phyloP scores from a whole-genome alignment of 2,888 invertebrate genomes.

The Asteroscopus sphinx region DNA sequence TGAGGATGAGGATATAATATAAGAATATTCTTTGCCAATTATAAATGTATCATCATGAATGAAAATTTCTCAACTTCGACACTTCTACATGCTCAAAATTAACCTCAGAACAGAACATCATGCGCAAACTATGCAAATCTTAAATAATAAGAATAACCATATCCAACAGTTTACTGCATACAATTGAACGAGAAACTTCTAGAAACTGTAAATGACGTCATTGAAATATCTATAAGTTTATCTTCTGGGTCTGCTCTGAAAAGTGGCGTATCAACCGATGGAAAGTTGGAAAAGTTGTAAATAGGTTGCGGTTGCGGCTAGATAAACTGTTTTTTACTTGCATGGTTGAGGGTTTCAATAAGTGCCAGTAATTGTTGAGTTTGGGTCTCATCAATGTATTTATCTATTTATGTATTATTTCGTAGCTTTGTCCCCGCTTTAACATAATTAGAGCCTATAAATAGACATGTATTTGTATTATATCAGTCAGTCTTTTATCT shows the following conservation, averaged over 20 bases:
- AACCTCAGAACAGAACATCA: constrained; percentile 25
- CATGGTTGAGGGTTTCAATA: constrained; percentile 15
- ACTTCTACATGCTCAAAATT: constrained; percentile 28
- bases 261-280: constrained; percentile 32
- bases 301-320: constrained; percentile 16
- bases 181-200: constrained; percentile 42
- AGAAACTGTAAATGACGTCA: constrained; percentile 50
- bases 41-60: constrained; percentile 26
- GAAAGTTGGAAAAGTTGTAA: constrained; percentile 34
- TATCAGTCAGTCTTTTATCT: too few species aligned
- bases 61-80: constrained; percentile 25
- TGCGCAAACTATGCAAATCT: constrained; percentile 48
- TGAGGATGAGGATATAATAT: too few species aligned
- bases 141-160: constrained; percentile 55
- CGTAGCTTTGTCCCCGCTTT: not conserved
- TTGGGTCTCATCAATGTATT: not conserved
- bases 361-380: constrained; percentile 11
- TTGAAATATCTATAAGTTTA: constrained; percentile 51
- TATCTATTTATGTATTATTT: too few species aligned
- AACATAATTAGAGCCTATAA: not conserved
- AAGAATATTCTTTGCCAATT: too few species aligned
- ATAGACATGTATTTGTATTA: not conserved
- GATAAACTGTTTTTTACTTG: constrained; percentile 25
- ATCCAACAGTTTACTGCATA: constrained; percentile 49
- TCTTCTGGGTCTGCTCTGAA: constrained; percentile 33